Conservation (phyloP, 2,113 vertebrate genomes). For the Pitta sordida region DNA sequence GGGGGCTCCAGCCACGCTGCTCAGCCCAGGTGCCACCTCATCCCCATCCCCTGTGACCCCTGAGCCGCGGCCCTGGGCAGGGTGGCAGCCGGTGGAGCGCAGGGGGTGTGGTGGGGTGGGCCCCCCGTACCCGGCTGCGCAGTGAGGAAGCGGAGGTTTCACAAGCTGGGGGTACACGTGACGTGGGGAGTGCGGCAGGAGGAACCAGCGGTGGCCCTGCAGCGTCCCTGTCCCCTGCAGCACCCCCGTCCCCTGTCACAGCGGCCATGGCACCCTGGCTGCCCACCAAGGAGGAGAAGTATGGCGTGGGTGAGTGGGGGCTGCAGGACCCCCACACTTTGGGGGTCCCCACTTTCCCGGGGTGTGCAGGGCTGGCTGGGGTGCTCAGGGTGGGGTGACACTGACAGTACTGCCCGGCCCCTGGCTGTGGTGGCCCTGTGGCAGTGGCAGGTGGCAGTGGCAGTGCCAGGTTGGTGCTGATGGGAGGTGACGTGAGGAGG, state of each 20-base stretch:
- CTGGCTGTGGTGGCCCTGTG: accelerated
- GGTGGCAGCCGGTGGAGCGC: accelerated
- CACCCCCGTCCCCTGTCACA: background rate
- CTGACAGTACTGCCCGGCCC: accelerated
- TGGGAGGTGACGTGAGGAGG: background rate
- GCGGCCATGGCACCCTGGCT: constrained; percentile 41
- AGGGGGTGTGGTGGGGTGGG: accelerated
- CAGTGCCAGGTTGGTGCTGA: background rate
- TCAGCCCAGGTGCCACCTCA: accelerated
- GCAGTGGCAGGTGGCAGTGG: accelerated
- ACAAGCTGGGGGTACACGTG: constrained; percentile 10
- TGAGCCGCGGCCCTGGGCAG: accelerated
- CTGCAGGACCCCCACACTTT: accelerated
- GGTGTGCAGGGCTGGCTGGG: accelerated
- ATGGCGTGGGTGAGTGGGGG: constrained; percentile 45
- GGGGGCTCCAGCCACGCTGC: accelerated
- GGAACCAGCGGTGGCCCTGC: background rate
- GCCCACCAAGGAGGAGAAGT: constrained; percentile 50
- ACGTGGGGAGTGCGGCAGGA: background rate
- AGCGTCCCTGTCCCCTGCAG: background rate
- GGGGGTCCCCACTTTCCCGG: accelerated
- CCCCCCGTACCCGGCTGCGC: accelerated
- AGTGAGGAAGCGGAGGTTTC: constrained; percentile 23
- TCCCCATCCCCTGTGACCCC: accelerated
- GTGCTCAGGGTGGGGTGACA: background rate